phyloP scores from a whole-genome alignment of 30 jellyfish, hydroid and myxozoan species.

The Hydractinia echinata region DNA sequence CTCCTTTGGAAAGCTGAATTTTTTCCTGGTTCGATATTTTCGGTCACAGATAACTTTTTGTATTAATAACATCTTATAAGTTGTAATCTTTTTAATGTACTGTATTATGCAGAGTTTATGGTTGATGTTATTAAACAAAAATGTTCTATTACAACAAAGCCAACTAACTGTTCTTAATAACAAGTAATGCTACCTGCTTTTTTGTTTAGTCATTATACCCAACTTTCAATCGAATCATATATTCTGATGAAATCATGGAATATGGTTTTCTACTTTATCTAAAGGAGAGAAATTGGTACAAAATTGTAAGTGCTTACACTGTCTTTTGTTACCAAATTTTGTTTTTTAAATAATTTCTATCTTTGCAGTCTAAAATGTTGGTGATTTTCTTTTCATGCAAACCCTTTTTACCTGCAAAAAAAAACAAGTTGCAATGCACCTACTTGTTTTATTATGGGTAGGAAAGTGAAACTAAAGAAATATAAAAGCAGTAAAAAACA shows the following conservation, averaged over 20 bases:
- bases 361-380: too few species aligned
- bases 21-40: too few species aligned
- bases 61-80: too few species aligned
- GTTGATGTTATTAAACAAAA: neutral
- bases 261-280: conserved; percentile 63
- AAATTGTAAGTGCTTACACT: conserved; percentile 56
- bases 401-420: too few species aligned
- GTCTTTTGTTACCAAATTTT: neutral
- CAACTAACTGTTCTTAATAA: neutral
- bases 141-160: too few species aligned
- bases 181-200: neutral
- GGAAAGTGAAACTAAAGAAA: too few species aligned
- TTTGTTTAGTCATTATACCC: conserved; percentile 72
- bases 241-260: conserved; percentile 43
- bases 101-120: neutral
- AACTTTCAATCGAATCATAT: conserved; percentile 70
- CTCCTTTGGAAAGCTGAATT: too few species aligned
- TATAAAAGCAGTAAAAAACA: too few species aligned
- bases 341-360: conserved; percentile 8
- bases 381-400: too few species aligned
- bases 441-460: too few species aligned
- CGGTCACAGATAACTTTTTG: too few species aligned
- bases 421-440: too few species aligned
- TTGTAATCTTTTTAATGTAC: neutral
- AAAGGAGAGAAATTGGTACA: conserved; percentile 66